phyloP scores from a whole-genome alignment of 2,113 vertebrate genomes.

The Melanerpes aurifrons region DNA sequence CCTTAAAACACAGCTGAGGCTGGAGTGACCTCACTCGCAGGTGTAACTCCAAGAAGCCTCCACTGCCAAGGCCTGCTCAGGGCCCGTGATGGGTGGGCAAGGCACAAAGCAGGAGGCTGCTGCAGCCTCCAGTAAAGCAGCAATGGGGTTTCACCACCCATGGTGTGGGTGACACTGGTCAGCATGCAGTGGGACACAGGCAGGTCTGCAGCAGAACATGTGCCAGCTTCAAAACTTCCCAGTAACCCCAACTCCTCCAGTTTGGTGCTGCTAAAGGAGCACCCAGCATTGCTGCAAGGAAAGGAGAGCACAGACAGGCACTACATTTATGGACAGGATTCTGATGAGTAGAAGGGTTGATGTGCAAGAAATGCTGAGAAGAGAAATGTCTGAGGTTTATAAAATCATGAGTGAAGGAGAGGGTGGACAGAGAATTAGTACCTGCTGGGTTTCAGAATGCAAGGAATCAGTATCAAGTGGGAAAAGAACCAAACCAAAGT shows the following conservation, averaged over 20 bases:
- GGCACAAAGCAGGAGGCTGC: neutral
- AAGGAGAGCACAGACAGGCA: neutral
- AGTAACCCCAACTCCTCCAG: accelerated
- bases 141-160: accelerated
- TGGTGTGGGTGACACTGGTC: neutral
- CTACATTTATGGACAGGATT: neutral
- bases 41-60: neutral
- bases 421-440: neutral
- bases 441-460: neutral
- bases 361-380: accelerated
- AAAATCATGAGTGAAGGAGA: neutral
- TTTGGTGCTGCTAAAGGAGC: neutral
- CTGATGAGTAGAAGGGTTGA: neutral
- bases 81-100: accelerated
- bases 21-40: neutral
- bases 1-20: neutral
- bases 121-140: neutral
- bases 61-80: neutral
- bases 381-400: neutral
- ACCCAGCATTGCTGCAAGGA: neutral
- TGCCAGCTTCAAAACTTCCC: neutral
- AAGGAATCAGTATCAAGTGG: neutral
- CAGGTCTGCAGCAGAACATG: neutral
- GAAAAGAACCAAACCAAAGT: neutral
- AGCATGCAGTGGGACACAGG: accelerated